Base-by-base conservation (phyloP, 2,888 invertebrate genomes). In the Rhorus exstirpatorius region DNA sequence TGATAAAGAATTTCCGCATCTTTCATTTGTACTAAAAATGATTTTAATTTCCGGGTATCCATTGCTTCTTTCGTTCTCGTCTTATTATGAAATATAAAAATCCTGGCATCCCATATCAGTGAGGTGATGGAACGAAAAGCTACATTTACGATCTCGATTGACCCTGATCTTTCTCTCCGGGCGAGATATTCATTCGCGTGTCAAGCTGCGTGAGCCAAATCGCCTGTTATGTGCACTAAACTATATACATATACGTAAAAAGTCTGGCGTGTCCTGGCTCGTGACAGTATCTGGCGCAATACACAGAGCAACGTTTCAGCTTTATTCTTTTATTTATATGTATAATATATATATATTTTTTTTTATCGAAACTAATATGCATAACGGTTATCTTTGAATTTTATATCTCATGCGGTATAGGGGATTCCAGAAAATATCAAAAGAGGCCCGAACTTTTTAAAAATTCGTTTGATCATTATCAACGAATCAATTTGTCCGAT, bases 81-180 rank as follows among this genome's bases (percentile, higher is more conserved):
- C 21, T 31, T n/a, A 60, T 46, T 21, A 44, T 53, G 21, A 38
- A 58, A 46, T 65, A 44, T 53, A 49, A 38, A 67, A 77, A 17
- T 71, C 31, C 24, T 41, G 17, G 75, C 55, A 70, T 75, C 61
- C 55, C 65, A n/a, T n/a, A 35, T 44, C 63, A n/a, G 6, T 24
- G 44, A 58, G 51, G n/a, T n/a, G 51, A 70, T 70, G 55, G 58
- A 49, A 53, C 70, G 55, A 7, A 31, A 72, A 72, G 61, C 53
- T 75, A 68, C 74, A 75, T 75, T 79, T 75, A 35, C 68, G 80
- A 71, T 65, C 70, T 49, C 70, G 76, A 71, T 81, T 76, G 76
- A 81, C 80, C 80, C 76, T 55, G 80, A 81, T 81, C 76, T 70
- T 75, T 76, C 61, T 71, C 46, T 51, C 41, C 24, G 41, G 53